A percentile compares a stretch with the other conserved stretches of the same genome.
These are phyloP conservation scores for Miltochrista miniata DNA, from an alignment of 2,888 invertebrate genomes.

Conservation along the genomic window DNA sequence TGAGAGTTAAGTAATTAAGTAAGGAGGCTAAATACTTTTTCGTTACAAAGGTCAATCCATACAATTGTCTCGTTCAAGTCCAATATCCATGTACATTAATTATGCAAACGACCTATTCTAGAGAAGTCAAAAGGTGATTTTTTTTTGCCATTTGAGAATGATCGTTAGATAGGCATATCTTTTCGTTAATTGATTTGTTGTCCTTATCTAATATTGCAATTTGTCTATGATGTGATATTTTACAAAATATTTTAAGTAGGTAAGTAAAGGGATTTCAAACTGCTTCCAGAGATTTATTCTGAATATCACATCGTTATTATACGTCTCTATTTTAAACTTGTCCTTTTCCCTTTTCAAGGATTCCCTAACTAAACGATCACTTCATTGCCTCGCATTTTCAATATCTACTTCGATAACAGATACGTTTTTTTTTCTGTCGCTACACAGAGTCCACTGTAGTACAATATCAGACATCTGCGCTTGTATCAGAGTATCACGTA, in stretches of 20 bases:
- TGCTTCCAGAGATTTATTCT: too few species aligned
- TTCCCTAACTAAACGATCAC: background rate
- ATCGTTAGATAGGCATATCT: too few species aligned
- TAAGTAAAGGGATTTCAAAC: too few species aligned
- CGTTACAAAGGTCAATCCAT: constrained; percentile 32
- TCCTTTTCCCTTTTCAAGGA: too few species aligned
- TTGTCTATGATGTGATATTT: too few species aligned
- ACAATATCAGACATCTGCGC: constrained; percentile 29
- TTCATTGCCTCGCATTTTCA: background rate
- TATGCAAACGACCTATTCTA: constrained; percentile 64
- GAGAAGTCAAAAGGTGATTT: constrained; percentile 50
- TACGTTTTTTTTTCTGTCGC: constrained; percentile 1
- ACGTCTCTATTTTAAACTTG: background rate
- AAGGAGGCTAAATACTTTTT: constrained; percentile 15
- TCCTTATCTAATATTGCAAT: too few species aligned
- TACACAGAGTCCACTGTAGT: constrained; percentile 20
- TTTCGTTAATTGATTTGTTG: too few species aligned
- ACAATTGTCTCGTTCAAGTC: constrained; percentile 46
- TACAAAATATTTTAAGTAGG: too few species aligned
- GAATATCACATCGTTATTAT: too few species aligned
- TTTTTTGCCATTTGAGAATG: constrained; percentile 32
- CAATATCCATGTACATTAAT: constrained; percentile 62
- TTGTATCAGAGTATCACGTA: constrained; percentile 36
- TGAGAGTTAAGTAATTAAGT: constrained; percentile 1
- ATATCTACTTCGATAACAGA: background rate